Evolutionary conservation across 53 echinoderm and acorn worm genomes (phyloP).

Genomic region (Paracentrotus lividus): DNA sequence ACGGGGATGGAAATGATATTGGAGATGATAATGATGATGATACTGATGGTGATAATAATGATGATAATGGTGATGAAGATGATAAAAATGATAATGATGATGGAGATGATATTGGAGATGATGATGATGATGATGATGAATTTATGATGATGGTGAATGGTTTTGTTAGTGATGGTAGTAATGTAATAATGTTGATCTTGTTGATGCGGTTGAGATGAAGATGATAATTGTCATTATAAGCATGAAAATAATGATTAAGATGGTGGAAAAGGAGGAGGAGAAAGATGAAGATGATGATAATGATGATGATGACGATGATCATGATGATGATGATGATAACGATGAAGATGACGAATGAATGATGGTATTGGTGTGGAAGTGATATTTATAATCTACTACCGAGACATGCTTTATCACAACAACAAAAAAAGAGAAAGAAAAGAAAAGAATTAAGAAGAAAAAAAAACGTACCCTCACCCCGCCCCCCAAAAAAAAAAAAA

Average conservation of each 20-base stretch:
- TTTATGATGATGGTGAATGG: background rate
- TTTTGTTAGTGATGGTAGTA: background rate
- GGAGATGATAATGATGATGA: too few relatives aligned
- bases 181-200: background rate
- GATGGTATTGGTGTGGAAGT: slow-evolving; percentile 1
- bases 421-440: too few relatives aligned
- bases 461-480: too few relatives aligned
- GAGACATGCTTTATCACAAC: too few relatives aligned
- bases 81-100: slow-evolving; percentile 52
- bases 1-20: slow-evolving; percentile 66
- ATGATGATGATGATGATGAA: background rate
- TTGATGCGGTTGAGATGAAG: background rate
- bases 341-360: background rate
- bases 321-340: background rate
- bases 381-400: background rate
- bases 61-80: slow-evolving; percentile 68
- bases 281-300: background rate
- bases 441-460: too few relatives aligned
- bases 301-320: background rate
- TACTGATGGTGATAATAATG: slow-evolving; percentile 61
- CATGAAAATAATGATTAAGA: background rate
- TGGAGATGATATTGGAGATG: slow-evolving; percentile 51
- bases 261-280: background rate
- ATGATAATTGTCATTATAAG: background rate
- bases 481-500: too few relatives aligned